These are phyloP conservation scores for Phoenoteleia sp. DNA, from an alignment of 2,888 invertebrate genomes.

Conservation along the genomic window DNA sequence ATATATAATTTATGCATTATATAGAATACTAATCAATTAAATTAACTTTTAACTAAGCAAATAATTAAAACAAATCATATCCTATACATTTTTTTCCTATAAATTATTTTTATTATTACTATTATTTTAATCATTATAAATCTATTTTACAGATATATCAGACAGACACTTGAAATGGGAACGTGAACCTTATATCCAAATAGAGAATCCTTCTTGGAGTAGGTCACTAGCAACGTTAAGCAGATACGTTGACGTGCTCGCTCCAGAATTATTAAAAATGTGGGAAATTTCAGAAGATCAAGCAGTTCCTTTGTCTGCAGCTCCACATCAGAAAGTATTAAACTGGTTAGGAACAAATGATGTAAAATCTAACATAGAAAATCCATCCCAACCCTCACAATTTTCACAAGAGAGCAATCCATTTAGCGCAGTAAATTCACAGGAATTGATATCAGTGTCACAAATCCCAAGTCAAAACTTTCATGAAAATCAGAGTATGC, in stretches of 20 bases:
- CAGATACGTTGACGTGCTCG: slow-evolving; percentile 83
- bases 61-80: too few relatives aligned
- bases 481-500: too few relatives aligned
- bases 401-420: slow-evolving; percentile 38
- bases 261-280: slow-evolving; percentile 81
- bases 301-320: slow-evolving; percentile 74
- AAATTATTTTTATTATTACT: too few relatives aligned
- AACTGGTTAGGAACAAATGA: slow-evolving; percentile 80
- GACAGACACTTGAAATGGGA: slow-evolving; percentile 62
- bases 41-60: too few relatives aligned
- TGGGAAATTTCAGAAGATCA: slow-evolving; percentile 83
- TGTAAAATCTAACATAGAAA: neutral
- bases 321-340: slow-evolving; percentile 82
- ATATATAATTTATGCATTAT: too few relatives aligned
- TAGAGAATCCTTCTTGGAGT: too few relatives aligned
- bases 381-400: slow-evolving; percentile 23
- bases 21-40: too few relatives aligned
- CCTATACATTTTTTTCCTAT: too few relatives aligned
- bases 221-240: too few relatives aligned
- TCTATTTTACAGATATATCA: slow-evolving; percentile 64
- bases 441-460: slow-evolving; percentile 81
- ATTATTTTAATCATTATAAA: too few relatives aligned
- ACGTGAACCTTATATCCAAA: slow-evolving; percentile 36
- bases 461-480: slow-evolving; percentile 52
- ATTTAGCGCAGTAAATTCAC: slow-evolving; percentile 76